Evolutionary conservation across 2,888 invertebrate genomes (phyloP).

Genomic region (Lasioglossum calceatum): DNA sequence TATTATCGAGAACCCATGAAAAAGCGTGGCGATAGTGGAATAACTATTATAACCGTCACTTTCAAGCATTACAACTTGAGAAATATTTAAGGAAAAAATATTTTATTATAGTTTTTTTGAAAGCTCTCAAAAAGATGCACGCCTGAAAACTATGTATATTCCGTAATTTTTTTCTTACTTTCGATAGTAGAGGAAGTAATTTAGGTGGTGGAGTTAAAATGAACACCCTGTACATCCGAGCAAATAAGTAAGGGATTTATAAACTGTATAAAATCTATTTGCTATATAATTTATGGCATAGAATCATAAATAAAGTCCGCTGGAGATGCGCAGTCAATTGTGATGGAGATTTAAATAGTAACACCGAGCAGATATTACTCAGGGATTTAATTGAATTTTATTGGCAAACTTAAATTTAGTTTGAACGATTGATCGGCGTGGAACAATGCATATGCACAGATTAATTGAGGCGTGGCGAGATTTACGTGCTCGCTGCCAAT

Average conservation of each 20-base stretch:
- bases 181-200: too few relatives aligned
- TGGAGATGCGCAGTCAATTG: constrained; percentile 11
- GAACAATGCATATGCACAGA: constrained; percentile 39
- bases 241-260: neutral
- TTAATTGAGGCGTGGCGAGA: constrained; percentile 50
- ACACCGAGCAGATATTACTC: neutral
- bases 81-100: too few relatives aligned
- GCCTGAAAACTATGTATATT: too few relatives aligned
- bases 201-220: too few relatives aligned
- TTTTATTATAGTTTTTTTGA: too few relatives aligned
- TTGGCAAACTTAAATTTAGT: constrained; percentile 20
- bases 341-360: neutral
- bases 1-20: too few relatives aligned
- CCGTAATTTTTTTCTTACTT: too few relatives aligned
- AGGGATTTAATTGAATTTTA: constrained; percentile 35
- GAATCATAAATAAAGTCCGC: neutral
- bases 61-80: too few relatives aligned
- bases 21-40: too few relatives aligned
- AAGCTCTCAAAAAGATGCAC: too few relatives aligned
- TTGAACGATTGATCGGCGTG: constrained; percentile 21
- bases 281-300: neutral
- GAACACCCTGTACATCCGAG: too few relatives aligned
- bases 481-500: constrained; percentile 56
- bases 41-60: too few relatives aligned
- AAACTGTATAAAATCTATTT: neutral